These are phyloP conservation scores for Ridgeia piscesae DNA, from an alignment of 1,140 invertebrate genomes.

Conservation along the genomic window DNA sequence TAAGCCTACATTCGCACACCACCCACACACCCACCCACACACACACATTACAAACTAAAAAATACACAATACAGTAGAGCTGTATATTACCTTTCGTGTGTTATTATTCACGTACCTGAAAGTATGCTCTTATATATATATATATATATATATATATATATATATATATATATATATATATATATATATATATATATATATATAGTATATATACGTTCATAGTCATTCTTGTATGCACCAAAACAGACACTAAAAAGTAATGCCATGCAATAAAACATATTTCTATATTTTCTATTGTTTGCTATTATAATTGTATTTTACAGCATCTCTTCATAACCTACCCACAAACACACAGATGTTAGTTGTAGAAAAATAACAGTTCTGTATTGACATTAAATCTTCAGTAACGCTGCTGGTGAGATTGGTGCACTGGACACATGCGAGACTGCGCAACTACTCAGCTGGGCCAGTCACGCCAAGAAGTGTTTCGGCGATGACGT, in stretches of 20 bases:
- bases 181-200: too few relatives aligned
- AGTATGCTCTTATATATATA: neutral
- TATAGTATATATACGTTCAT: neutral
- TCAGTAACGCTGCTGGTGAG: constrained; percentile 4
- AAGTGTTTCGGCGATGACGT: constrained; percentile 18
- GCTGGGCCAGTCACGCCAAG: constrained; percentile 14
- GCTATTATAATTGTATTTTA: neutral
- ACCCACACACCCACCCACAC: too few relatives aligned
- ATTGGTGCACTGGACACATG: neutral
- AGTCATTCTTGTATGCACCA: neutral
- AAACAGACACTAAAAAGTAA: neutral
- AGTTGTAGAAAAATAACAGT: neutral
- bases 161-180: too few relatives aligned
- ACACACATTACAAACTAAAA: too few relatives aligned
- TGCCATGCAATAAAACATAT: neutral
- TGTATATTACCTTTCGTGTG: too few relatives aligned
- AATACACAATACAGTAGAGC: too few relatives aligned
- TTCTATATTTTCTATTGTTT: neutral
- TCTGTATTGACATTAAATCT: neutral
- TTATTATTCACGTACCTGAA: too few relatives aligned
- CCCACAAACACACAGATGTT: neutral
- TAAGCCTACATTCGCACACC: too few relatives aligned
- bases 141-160: too few relatives aligned
- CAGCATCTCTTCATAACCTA: neutral
- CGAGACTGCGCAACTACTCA: neutral